Evolutionary conservation across 2,888 invertebrate genomes (phyloP).

Genomic region (Temnothorax ravouxi): DNA sequence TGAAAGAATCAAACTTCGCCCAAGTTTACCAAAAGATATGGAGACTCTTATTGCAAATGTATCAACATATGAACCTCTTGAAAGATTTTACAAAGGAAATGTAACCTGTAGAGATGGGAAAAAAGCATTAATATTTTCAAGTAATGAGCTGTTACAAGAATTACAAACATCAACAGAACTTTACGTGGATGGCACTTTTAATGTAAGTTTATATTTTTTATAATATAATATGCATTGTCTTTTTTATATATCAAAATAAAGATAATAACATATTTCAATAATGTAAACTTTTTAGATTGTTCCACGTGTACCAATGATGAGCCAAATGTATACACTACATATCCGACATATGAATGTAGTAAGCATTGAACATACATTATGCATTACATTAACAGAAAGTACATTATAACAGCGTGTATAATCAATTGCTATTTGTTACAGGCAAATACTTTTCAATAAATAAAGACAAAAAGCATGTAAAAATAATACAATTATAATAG

Average conservation of each 20-base stretch:
- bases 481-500: too few relatives aligned
- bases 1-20: conserved; percentile 28
- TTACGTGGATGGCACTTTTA: conserved; percentile 17
- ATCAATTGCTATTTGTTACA: too few relatives aligned
- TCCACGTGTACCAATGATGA: conserved; percentile 6
- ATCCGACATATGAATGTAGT: conserved; percentile 7
- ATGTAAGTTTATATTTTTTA: neutral
- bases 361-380: neutral
- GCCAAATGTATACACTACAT: conserved; percentile 1
- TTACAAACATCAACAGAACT: conserved; percentile 14
- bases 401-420: too few relatives aligned
- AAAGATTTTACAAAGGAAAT: conserved; percentile 18
- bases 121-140: conserved; percentile 26
- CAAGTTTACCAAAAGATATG: conserved; percentile 32
- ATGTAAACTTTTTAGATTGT: conserved; percentile 1
- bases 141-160: conserved; percentile 15
- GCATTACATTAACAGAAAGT: too few relatives aligned
- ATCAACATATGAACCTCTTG: neutral
- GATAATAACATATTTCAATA: neutral
- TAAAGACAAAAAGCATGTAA: too few relatives aligned
- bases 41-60: neutral
- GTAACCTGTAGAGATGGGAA: conserved; percentile 9
- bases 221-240: too few relatives aligned
- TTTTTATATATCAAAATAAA: neutral
- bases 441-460: too few relatives aligned